Evolutionary conservation across 1,140 invertebrate species (phyloP).

Genomic region (Apis laboriosa): DNA sequence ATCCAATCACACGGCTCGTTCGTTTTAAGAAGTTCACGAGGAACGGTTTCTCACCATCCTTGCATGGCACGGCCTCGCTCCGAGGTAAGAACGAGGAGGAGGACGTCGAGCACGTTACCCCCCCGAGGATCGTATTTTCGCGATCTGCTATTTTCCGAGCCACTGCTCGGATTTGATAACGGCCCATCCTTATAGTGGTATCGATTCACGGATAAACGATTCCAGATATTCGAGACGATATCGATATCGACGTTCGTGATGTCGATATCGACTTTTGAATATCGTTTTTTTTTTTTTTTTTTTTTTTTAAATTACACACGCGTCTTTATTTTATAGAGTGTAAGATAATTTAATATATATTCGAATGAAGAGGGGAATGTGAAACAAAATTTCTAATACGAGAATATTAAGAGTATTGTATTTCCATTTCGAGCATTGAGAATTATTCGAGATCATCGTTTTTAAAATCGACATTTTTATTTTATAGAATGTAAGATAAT

Average conservation of each 20-base stretch:
- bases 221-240: background rate
- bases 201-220: constrained; percentile 11
- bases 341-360: too few relatives aligned
- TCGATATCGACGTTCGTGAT: background rate
- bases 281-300: too few relatives aligned
- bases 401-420: too few relatives aligned
- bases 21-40: constrained; percentile 58
- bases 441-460: background rate
- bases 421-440: too few relatives aligned
- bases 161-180: constrained; percentile 30
- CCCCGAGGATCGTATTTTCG: constrained; percentile 17
- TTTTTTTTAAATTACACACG: too few relatives aligned
- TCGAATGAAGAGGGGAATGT: too few relatives aligned
- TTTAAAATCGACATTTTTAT: too few relatives aligned
- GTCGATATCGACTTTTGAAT: background rate
- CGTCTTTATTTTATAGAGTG: too few relatives aligned
- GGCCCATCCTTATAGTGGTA: background rate
- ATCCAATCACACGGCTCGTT: constrained; percentile 68
- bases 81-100: constrained; percentile 46
- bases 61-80: constrained; percentile 33
- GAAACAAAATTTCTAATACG: too few relatives aligned
- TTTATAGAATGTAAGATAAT: too few relatives aligned
- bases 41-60: constrained; percentile 60
- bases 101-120: constrained; percentile 33
- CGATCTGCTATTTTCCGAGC: constrained; percentile 37